phyloP scores from a whole-genome alignment of 2,888 invertebrate genomes.

The Lottia gigantea region DNA sequence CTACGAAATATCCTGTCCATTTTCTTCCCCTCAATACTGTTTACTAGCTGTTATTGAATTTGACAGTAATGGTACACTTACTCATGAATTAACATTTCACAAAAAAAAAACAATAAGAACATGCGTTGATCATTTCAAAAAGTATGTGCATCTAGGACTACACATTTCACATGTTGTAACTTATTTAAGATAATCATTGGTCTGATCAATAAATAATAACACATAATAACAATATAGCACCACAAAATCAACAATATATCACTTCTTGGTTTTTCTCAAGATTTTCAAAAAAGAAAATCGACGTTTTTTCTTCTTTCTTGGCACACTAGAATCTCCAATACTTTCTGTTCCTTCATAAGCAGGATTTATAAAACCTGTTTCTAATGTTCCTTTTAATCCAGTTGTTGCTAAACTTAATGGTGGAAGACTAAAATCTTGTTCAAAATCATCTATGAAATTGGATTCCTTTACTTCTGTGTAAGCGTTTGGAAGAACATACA shows the following conservation, averaged over 20 bases:
- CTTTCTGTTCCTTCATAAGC: conserved; percentile 19
- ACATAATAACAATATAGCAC: neutral
- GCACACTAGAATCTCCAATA: conserved; percentile 11
- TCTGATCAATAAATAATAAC: too few relatives aligned
- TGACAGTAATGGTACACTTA: too few relatives aligned
- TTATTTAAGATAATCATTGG: too few relatives aligned
- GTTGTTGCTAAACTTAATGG: neutral
- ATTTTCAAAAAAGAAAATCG: conserved; percentile 1
- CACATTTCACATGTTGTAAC: too few relatives aligned
- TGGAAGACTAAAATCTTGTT: neutral
- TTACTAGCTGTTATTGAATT: too few relatives aligned
- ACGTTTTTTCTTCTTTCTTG: conserved; percentile 18
- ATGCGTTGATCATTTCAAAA: too few relatives aligned
- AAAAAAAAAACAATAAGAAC: too few relatives aligned
- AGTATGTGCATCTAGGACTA: too few relatives aligned
- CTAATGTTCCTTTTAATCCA: neutral
- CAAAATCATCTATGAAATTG: neutral
- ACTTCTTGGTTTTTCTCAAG: neutral
- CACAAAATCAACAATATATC: neutral
- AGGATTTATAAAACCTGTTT: conserved; percentile 18
- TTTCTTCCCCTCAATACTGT: too few relatives aligned
- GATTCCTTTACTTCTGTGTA: neutral
- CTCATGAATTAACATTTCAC: too few relatives aligned
- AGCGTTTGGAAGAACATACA: too few relatives aligned
- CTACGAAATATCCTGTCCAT: too few relatives aligned